These are phyloP conservation scores for Antechinus stuartii DNA, from an alignment of 2,113 vertebrate species.

Conservation along the genomic window DNA sequence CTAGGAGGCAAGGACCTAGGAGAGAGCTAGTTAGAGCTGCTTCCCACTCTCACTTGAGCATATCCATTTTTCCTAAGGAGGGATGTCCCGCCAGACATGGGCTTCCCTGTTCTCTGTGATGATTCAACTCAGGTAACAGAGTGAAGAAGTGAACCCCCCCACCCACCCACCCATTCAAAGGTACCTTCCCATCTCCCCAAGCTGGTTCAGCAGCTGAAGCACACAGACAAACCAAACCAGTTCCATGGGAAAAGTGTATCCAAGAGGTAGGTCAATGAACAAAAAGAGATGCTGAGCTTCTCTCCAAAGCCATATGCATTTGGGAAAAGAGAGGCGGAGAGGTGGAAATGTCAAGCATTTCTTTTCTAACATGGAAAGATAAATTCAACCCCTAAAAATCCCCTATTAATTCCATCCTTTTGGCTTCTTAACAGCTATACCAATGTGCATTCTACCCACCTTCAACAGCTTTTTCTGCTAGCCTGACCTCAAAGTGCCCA, in stretches of 20 bases:
- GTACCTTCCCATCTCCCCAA: constrained; percentile 3
- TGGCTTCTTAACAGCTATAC: not conserved
- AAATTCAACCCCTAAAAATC: constrained; percentile 39
- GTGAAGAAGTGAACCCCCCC: not conserved
- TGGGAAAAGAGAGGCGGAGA: not conserved
- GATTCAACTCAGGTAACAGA: not conserved
- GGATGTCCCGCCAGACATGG: not conserved
- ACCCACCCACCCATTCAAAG: constrained; percentile 1
- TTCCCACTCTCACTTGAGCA: not conserved
- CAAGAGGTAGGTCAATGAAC: constrained; percentile 1
- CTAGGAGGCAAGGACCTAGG: not conserved
- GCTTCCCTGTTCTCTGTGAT: not conserved
- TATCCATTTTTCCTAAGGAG: constrained; percentile 25
- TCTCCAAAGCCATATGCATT: constrained; percentile 31
- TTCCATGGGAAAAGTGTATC: constrained; percentile 10
- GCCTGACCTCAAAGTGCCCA: not conserved
- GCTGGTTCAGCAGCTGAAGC: not conserved
- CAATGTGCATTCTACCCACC: not conserved
- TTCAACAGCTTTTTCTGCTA: not conserved
- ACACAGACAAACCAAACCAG: constrained; percentile 21
- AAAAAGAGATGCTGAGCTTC: not conserved
- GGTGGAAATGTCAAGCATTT: not conserved
- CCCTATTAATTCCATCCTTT: constrained; percentile 19
- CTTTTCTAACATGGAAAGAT: not conserved
- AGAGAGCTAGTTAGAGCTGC: not conserved